phyloP scores from a whole-genome alignment of 2,113 vertebrate genomes.

The Pseudopodoces humilis region DNA sequence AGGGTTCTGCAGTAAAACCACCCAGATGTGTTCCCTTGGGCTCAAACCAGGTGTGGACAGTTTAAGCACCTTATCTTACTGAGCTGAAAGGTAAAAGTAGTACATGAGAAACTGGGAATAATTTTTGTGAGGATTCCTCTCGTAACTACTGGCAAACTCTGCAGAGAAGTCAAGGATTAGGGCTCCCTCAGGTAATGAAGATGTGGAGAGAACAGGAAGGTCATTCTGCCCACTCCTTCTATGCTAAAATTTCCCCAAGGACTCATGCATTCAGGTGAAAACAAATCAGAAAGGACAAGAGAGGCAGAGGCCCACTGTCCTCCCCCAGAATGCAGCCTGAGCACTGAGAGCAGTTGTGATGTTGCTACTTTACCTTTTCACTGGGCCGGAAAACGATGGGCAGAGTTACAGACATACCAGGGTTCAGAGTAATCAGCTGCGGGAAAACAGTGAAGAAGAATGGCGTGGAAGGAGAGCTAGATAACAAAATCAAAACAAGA shows the following conservation, averaged over 20 bases:
- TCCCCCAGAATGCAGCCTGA: not conserved
- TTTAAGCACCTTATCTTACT: not conserved
- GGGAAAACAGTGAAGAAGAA: constrained; percentile 83
- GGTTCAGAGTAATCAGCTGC: constrained; percentile 80
- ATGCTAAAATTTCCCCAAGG: not conserved
- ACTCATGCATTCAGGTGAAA: not conserved
- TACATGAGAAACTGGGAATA: not conserved
- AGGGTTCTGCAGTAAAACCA: not conserved
- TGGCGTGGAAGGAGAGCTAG: constrained; percentile 82
- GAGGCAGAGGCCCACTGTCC: not conserved
- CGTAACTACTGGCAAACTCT: not conserved
- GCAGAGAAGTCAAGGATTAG: not conserved
- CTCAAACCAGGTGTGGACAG: not conserved
- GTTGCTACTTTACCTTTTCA: constrained; percentile 78
- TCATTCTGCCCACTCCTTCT: not conserved
- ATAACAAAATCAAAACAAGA: not conserved
- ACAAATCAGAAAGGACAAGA: not conserved
- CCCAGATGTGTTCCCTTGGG: not conserved
- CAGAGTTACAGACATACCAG: constrained; percentile 83
- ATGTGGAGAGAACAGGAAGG: not conserved
- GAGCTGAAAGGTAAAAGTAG: not conserved
- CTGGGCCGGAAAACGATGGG: constrained; percentile 86
- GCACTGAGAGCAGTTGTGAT: not conserved
- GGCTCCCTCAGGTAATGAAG: not conserved
- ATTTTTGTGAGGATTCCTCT: not conserved